Percentiles rank a stretch among this genome's conserved stretches.
These are phyloP conservation scores for Prunella strophiata DNA, from an alignment of 2,797 vertebrate genomes.

Conservation along the genomic window DNA sequence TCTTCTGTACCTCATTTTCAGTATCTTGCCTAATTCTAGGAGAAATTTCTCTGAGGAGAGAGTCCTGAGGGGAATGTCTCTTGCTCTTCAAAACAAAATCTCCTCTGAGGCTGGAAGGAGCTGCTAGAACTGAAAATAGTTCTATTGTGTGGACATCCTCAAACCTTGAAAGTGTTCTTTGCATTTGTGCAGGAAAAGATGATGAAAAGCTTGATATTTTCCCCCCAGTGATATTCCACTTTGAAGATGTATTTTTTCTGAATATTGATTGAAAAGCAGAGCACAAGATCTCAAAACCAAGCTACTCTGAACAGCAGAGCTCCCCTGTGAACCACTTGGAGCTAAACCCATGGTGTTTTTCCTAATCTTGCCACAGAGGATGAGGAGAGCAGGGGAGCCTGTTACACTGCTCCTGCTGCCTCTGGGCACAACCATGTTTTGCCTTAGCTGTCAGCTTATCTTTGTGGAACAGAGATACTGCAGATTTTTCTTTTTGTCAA, in stretches of 20 bases:
- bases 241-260: conserved; percentile 40
- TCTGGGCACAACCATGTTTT: not conserved
- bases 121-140: not conserved
- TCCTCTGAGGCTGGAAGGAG: not conserved
- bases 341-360: conserved; percentile 9
- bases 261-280: conserved; percentile 32
- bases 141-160: not conserved
- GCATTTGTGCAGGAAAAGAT: not conserved
- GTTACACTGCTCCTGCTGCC: not conserved
- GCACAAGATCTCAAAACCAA: not conserved
- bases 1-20: not conserved
- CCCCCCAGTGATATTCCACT: not conserved
- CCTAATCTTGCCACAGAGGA: not conserved
- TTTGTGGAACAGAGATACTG: not conserved
- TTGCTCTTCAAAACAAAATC: not conserved
- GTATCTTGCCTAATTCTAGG: not conserved
- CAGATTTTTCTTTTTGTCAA: not conserved
- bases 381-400: not conserved
- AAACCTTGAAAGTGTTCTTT: not conserved
- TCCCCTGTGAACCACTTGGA: not conserved
- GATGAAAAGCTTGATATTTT: conserved; percentile 21
- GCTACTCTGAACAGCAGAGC: not conserved
- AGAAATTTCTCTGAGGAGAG: not conserved
- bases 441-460: conserved; percentile 10
- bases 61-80: not conserved